Conservation (phyloP, 64 coral and sea anemone genomes). For the Montipora sp. region DNA sequence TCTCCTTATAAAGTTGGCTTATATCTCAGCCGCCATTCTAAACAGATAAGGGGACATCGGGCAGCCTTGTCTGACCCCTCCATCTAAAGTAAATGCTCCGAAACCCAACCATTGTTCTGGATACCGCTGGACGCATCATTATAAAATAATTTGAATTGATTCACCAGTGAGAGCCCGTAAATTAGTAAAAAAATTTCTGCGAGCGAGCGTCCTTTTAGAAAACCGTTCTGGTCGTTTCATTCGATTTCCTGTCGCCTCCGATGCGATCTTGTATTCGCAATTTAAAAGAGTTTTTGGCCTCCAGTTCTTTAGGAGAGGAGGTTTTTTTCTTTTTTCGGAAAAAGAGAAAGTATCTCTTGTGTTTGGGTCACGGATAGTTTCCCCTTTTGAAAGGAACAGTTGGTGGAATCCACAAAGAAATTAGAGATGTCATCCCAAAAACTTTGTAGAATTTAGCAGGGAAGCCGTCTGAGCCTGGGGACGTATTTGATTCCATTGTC, state of each 20-base stretch:
- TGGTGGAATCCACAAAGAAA: not conserved
- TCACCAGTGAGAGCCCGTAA: too few relatives aligned
- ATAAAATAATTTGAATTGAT: not conserved
- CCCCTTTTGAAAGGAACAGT: not conserved
- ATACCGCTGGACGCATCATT: not conserved
- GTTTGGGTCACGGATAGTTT: not conserved
- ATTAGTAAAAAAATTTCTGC: too few relatives aligned
- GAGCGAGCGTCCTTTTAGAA: not conserved
- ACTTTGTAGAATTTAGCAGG: not conserved
- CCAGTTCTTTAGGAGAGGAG: slow-evolving; percentile 10
- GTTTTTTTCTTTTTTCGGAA: not conserved
- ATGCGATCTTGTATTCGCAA: not conserved
- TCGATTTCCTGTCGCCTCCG: not conserved
- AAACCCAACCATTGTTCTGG: slow-evolving; percentile 2
- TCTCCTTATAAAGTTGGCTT: not conserved
- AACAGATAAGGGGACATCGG: slow-evolving; percentile 5
- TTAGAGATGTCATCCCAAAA: not conserved
- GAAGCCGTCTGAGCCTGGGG: not conserved
- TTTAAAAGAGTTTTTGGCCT: not conserved
- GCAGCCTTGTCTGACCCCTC: not conserved
- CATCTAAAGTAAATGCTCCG: not conserved
- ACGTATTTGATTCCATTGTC: slow-evolving; percentile 2
- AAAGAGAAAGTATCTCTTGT: not conserved
- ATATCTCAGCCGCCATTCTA: not conserved
- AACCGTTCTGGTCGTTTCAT: not conserved